Evolutionary conservation across 2,797 vertebrate genomes (phyloP).

Genomic region (Neomorphus geoffroyi): DNA sequence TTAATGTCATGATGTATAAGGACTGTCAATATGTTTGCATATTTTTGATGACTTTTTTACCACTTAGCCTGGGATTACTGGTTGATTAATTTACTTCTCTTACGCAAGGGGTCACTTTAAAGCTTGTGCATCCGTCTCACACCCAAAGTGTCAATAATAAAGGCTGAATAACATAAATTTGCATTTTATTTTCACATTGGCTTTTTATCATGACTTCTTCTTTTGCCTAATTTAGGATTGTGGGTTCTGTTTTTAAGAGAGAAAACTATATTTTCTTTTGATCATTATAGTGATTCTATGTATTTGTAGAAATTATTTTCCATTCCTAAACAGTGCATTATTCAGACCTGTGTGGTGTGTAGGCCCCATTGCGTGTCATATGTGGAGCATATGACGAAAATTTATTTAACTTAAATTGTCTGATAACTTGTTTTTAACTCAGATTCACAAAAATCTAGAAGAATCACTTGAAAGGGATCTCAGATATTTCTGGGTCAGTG

Average conservation of each 20-base stretch:
- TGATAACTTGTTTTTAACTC: background rate
- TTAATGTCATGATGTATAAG: background rate
- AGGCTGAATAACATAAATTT: background rate
- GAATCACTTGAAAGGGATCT: background rate
- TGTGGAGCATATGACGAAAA: background rate
- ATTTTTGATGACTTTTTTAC: background rate
- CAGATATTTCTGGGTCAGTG: background rate
- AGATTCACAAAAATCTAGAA: background rate
- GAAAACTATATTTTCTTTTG: background rate
- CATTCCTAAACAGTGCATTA: background rate
- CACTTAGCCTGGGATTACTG: background rate
- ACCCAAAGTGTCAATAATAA: fast-evolving
- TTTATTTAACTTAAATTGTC: background rate
- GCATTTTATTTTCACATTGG: background rate
- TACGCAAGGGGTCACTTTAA: background rate
- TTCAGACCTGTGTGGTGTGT: background rate
- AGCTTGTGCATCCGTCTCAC: background rate
- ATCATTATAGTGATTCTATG: background rate
- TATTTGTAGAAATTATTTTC: background rate
- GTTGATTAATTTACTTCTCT: background rate
- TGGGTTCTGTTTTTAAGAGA: background rate
- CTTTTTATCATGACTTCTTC: background rate
- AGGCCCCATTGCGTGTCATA: background rate
- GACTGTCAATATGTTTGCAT: background rate
- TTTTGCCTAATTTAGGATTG: background rate